Evolutionary conservation across 2,113 vertebrate species (phyloP).

Genomic region (Nettapus auritus): DNA sequence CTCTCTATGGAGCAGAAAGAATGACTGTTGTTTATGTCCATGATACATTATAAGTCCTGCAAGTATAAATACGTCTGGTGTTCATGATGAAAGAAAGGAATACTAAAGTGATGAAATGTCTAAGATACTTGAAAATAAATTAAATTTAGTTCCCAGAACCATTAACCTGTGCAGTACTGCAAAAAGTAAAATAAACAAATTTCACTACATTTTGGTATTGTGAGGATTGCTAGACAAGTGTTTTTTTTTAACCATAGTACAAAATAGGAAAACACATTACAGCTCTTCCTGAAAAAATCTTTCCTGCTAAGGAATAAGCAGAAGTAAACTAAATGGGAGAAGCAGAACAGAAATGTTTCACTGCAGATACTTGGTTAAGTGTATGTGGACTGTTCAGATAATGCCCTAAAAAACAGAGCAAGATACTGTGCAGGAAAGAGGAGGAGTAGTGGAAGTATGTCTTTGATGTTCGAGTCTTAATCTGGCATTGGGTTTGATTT

Average conservation of each 20-base stretch:
- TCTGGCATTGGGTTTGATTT: slow-evolving; percentile 6
- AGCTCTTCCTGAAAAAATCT: not conserved
- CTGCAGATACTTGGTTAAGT: not conserved
- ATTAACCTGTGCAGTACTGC: not conserved
- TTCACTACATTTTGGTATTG: not conserved
- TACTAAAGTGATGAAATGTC: not conserved
- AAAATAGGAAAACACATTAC: not conserved
- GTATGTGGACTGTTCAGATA: not conserved
- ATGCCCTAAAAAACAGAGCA: not conserved
- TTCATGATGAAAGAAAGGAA: not conserved
- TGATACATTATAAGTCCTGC: not conserved
- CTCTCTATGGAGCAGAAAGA: not conserved
- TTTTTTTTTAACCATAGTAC: not conserved
- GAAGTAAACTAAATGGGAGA: not conserved
- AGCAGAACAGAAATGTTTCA: not conserved
- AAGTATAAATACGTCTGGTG: not conserved
- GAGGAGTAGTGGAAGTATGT: not conserved
- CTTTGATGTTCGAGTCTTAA: slow-evolving; percentile 28
- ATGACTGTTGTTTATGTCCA: not conserved
- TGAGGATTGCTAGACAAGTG: not conserved
- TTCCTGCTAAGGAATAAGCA: not conserved
- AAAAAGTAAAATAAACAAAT: slow-evolving; percentile 1
- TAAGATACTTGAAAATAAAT: slow-evolving; percentile 18
- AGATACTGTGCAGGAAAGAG: not conserved
- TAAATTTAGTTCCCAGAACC: not conserved